Evolutionary conservation across 1,140 invertebrate genomes (phyloP), one percentile per base, ranked within the genome.

Genomic region (Anoplolepis gracilipes): DNA sequence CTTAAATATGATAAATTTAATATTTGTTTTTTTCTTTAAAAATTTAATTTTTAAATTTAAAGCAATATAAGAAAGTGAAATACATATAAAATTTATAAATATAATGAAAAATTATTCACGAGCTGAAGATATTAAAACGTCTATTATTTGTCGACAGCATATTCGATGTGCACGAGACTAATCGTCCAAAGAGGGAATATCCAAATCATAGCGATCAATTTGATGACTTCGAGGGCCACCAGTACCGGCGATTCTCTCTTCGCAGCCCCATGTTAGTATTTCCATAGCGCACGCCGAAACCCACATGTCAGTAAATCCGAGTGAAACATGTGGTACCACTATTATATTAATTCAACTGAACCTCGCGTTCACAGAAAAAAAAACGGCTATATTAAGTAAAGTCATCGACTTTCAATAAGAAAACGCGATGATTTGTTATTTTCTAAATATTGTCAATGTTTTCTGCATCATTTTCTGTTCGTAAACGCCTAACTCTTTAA

Each of bases 341-440:
- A 90, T 91, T 91, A 88, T 76, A 85, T 84, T 72, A 77, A 42
- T 79, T 90, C 88, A 85, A 91, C 87, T 91, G 87, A 86, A 85
- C 57, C 76, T 90, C 87, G 75, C 55, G 65, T 89, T 89, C 85
- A 79, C 77, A 82, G 62, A 86, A 89, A 88, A 84, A 57, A 85
- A 67, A 87, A 79, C 78, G 69, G 90, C 85, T 65, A 85, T 84
- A 82, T 85, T 55, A 78, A 53, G 30, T 59, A 69, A 86, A 85
- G n/a, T n/a, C 77, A 73, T 75, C 76, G 81, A 65, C 49, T 65
- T 33, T 53, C 7, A 67, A 85, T 75, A 46, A 84, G 57, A 30
- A 57, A 82, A 89, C 39, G 25, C 53, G 10, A 46, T 28, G 25
- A 46, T 82, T 55, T 30, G 3, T 25, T 81, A 62, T 64, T 85